phyloP scores from a whole-genome alignment of 2,113 vertebrate genomes.

The Alectura lathami region DNA sequence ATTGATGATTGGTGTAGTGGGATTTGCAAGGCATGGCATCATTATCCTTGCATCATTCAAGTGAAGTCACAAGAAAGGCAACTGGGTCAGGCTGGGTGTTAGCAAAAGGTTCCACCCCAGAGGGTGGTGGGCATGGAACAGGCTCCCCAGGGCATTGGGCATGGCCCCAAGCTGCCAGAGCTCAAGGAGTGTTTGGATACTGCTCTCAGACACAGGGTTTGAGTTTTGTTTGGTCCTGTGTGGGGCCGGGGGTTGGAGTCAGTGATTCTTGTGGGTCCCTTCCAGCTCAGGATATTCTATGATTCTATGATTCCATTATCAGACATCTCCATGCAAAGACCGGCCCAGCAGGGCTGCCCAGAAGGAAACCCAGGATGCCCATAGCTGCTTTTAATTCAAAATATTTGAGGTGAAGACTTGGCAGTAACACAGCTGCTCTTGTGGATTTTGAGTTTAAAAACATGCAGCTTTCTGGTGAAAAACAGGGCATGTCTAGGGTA shows the following conservation, averaged over 20 bases:
- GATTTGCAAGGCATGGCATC: neutral
- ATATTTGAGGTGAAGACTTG: neutral
- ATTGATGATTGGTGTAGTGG: neutral
- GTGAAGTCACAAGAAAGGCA: neutral
- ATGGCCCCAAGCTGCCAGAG: neutral
- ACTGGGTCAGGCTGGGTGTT: no score
- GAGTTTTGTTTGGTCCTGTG: neutral
- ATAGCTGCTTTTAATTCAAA: neutral
- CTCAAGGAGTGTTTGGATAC: no score
- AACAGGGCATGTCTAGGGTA: neutral
- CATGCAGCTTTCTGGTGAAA: neutral
- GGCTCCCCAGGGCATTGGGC: no score
- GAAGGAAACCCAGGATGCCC: neutral
- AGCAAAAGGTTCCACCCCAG: no score
- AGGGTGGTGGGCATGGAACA: no score
- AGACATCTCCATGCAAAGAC: neutral
- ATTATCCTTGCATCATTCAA: neutral
- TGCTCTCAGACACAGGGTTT: no score
- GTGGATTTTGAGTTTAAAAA: neutral
- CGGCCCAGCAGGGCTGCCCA: neutral
- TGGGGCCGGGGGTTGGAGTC: neutral
- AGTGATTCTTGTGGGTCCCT: neutral
- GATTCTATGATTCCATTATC: no score
- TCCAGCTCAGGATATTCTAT: neutral
- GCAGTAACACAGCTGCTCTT: neutral